Conservation (phyloP, 2,113 vertebrate genomes). For the Sorex araneus region DNA sequence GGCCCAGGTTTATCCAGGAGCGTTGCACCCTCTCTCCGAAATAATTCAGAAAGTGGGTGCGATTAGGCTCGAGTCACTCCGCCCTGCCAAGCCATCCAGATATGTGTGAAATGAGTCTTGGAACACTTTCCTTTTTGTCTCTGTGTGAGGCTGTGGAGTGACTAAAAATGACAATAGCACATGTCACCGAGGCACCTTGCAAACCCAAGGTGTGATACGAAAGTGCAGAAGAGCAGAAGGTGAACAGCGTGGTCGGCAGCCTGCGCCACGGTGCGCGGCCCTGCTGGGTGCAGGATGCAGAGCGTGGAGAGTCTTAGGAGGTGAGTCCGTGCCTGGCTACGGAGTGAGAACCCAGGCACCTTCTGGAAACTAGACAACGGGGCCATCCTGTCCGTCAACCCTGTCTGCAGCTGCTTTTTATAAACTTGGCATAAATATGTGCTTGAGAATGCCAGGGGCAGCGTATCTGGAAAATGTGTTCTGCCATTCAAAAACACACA, state of each 20-base stretch:
- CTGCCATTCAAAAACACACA: constrained; percentile 86
- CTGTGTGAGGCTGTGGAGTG: background rate
- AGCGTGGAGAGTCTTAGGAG: constrained; percentile 72
- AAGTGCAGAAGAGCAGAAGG: background rate
- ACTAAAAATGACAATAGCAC: background rate
- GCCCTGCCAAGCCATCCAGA: background rate
- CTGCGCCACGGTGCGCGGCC: fast-evolving
- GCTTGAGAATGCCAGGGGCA: constrained; percentile 89
- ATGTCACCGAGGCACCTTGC: background rate
- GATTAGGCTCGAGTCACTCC: fast-evolving
- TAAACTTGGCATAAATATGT: constrained; percentile 88
- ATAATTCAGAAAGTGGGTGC: background rate
- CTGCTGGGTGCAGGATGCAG: background rate
- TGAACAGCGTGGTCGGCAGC: fast-evolving
- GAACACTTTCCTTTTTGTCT: constrained; percentile 6
- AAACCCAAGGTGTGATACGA: background rate
- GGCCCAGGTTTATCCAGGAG: fast-evolving
- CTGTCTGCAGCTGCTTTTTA: constrained; percentile 92
- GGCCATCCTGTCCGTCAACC: constrained; percentile 92
- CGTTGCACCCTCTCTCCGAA: background rate
- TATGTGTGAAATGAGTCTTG: background rate
- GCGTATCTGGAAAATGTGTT: constrained; percentile 92
- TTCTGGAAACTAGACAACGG: constrained; percentile 92
- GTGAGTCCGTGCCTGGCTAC: constrained; percentile 70
- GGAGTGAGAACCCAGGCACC: constrained; percentile 85